Evolutionary conservation across 30 jellyfish, hydroid and myxozoan genomes (phyloP).

Genomic region (Clytia hemisphaerica): DNA sequence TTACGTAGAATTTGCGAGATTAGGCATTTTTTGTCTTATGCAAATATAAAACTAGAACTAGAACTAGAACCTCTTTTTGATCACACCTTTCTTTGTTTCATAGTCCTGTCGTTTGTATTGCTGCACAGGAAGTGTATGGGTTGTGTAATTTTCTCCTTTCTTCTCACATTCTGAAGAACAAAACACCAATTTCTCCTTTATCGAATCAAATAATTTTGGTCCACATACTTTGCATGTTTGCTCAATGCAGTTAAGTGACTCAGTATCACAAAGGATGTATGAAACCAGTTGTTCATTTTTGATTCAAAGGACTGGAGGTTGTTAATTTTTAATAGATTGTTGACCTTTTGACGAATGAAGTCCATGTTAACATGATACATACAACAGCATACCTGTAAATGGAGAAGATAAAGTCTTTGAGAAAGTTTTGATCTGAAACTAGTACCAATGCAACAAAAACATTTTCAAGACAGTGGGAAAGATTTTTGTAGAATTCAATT

Average conservation of each 20-base stretch:
- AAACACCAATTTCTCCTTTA: conserved; percentile 7
- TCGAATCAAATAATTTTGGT: conserved; percentile 23
- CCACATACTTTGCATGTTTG: conserved; percentile 45
- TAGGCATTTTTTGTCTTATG: too few relatives aligned
- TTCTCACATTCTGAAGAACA: conserved; percentile 40
- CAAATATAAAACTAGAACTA: too few relatives aligned
- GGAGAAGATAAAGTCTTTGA: too few relatives aligned
- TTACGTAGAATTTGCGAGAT: too few relatives aligned
- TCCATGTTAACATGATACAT: conserved; percentile 39
- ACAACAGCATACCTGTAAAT: conserved; percentile 56
- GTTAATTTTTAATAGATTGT: conserved; percentile 29
- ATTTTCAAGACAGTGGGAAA: too few relatives aligned
- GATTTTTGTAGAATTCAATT: too few relatives aligned
- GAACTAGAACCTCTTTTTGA: too few relatives aligned
- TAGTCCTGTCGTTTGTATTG: conserved; percentile 31
- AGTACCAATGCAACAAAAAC: too few relatives aligned
- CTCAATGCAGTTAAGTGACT: conserved; percentile 38
- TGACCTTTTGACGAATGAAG: conserved; percentile 31
- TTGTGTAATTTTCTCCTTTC: conserved; percentile 26
- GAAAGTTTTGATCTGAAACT: too few relatives aligned
- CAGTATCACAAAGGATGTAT: conserved; percentile 30
- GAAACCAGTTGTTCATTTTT: conserved; percentile 43
- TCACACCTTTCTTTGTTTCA: conserved; percentile 36
- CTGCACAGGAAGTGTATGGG: conserved; percentile 23
- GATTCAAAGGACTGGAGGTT: conserved; percentile 31